Percentiles rank a stretch among this genome's conserved stretches.
Conservation (phyloP, 2,797 vertebrate genomes). For the Lophotriccus pileatus region DNA sequence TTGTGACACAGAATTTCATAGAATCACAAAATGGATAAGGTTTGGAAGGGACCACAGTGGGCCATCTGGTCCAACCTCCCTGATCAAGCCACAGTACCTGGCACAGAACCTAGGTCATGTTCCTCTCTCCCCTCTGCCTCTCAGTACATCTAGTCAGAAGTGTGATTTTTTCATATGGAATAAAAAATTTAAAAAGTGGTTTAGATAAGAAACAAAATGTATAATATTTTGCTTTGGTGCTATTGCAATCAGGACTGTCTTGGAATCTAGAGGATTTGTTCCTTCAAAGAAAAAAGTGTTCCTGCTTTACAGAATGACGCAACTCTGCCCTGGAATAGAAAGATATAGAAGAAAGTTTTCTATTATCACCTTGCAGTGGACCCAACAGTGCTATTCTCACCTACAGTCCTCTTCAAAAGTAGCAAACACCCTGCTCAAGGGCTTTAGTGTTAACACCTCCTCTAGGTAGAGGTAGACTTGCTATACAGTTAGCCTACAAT, state of each 20-base stretch:
- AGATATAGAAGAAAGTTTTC: not conserved
- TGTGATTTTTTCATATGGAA: not conserved
- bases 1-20: not conserved
- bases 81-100: not conserved
- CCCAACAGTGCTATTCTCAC: not conserved
- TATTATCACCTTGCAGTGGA: not conserved
- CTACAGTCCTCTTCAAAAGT: not conserved
- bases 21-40: not conserved
- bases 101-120: not conserved
- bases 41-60: not conserved
- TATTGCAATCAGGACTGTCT: not conserved
- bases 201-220: not conserved
- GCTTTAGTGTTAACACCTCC: not conserved
- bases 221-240: not conserved
- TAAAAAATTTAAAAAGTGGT: not conserved
- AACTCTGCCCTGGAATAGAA: not conserved
- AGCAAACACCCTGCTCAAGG: not conserved
- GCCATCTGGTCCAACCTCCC: not conserved
- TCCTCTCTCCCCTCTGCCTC: not conserved
- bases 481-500: not conserved
- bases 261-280: not conserved
- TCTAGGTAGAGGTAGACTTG: not conserved
- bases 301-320: not conserved
- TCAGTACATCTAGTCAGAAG: not conserved
- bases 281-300: not conserved